Conservation (phyloP, 2,797 vertebrate species). For the Onychomys leucogaster region DNA sequence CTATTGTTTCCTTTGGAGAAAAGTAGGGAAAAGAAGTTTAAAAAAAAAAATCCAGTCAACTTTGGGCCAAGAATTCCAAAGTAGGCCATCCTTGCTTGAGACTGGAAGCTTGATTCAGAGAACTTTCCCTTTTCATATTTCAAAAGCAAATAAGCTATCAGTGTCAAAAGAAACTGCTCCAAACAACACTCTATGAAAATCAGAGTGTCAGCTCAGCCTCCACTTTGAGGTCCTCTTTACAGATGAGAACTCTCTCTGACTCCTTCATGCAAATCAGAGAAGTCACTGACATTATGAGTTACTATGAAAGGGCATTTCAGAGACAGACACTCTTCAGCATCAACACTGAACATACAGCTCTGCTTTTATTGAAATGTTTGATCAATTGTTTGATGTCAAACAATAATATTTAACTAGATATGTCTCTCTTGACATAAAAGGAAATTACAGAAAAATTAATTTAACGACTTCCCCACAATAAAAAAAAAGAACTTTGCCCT, state of each 20-base stretch:
- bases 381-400: slow-evolving; percentile 72
- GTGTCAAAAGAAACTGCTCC: slow-evolving; percentile 51
- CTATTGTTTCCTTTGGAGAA: slow-evolving; percentile 56
- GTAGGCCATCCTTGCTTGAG: background rate
- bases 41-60: background rate
- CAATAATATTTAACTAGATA: slow-evolving; percentile 68
- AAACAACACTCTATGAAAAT: slow-evolving; percentile 31
- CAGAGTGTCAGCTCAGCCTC: slow-evolving; percentile 39
- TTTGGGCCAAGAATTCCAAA: slow-evolving; percentile 30
- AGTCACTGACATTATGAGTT: slow-evolving; percentile 43
- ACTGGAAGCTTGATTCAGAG: slow-evolving; percentile 30
- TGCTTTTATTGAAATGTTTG: slow-evolving; percentile 63
- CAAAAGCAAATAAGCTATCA: slow-evolving; percentile 64
- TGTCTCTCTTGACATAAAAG: slow-evolving; percentile 64
- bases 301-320: slow-evolving; percentile 52
- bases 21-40: background rate
- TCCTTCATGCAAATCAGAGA: slow-evolving; percentile 59
- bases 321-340: background rate
- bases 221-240: slow-evolving; percentile 44
- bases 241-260: slow-evolving; percentile 41
- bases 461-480: slow-evolving; percentile 53
- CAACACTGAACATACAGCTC: slow-evolving; percentile 45
- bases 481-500: slow-evolving; percentile 62
- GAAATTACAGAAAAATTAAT: slow-evolving; percentile 40
- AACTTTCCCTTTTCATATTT: slow-evolving; percentile 52